phyloP scores from a whole-genome alignment of 2,797 vertebrate genomes.

The Rhyacichthys aspro region DNA sequence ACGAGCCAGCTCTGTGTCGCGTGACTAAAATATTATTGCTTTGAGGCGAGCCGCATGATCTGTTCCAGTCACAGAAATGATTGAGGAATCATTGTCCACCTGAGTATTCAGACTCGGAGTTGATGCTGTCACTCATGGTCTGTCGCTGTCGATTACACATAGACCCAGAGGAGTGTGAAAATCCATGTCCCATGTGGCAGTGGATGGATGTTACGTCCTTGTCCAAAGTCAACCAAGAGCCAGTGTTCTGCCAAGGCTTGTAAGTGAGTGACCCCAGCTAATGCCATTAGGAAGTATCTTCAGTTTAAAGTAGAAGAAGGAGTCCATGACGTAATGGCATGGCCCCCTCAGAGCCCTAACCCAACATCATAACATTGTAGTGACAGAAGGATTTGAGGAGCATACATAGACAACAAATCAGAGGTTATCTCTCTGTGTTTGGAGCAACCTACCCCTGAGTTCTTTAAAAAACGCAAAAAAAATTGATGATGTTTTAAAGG shows the following conservation, averaged over 20 bases:
- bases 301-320: too few relatives aligned
- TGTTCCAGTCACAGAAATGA: constrained; percentile 71
- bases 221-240: constrained; percentile 68
- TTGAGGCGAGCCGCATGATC: constrained; percentile 47
- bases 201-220: constrained; percentile 54
- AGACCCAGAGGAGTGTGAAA: constrained; percentile 69
- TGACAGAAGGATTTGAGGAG: too few relatives aligned
- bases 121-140: constrained; percentile 72
- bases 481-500: too few relatives aligned
- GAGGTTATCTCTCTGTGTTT: too few relatives aligned
- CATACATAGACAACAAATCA: too few relatives aligned
- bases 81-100: constrained; percentile 75
- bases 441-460: too few relatives aligned
- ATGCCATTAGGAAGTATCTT: too few relatives aligned
- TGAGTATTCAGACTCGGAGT: constrained; percentile 56
- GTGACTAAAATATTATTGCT: constrained; percentile 65
- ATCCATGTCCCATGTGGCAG: constrained; percentile 66
- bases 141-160: constrained; percentile 71
- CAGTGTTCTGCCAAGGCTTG: background rate
- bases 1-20: constrained; percentile 29
- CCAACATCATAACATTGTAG: too few relatives aligned
- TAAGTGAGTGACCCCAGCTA: background rate
- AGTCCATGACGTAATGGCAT: too few relatives aligned
- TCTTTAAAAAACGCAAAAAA: too few relatives aligned
- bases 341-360: too few relatives aligned